phyloP scores from a whole-genome alignment of 2,113 vertebrate species.

The Ellobius talpinus region DNA sequence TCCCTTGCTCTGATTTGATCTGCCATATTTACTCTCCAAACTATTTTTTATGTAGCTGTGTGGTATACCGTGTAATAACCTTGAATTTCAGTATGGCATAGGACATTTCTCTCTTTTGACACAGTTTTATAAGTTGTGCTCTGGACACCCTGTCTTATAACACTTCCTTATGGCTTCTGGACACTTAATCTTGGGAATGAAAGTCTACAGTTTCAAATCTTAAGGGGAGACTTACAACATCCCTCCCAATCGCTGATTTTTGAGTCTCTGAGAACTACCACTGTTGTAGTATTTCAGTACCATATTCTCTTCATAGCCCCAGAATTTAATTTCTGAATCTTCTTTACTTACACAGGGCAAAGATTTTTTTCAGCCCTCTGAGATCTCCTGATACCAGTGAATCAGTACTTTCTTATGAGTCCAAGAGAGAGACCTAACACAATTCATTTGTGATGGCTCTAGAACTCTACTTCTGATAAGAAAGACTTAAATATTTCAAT shows the following conservation, averaged over 20 bases:
- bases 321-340: slow-evolving; percentile 46
- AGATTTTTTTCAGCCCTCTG: neutral
- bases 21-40: neutral
- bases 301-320: neutral
- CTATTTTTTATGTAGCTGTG: neutral
- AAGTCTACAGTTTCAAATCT: neutral
- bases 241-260: neutral
- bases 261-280: neutral
- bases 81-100: neutral
- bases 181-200: neutral
- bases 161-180: neutral
- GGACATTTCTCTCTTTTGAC: neutral
- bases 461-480: slow-evolving; percentile 36
- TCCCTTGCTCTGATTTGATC: neutral
- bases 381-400: slow-evolving; percentile 38
- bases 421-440: neutral
- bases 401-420: slow-evolving; percentile 53
- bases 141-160: neutral
- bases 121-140: neutral
- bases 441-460: neutral
- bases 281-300: neutral
- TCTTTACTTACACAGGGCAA: neutral
- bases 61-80: neutral
- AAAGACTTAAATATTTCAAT: slow-evolving; percentile 53
- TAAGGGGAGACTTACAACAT: neutral